These are phyloP conservation scores for Malurus cyaneus DNA, from an alignment of 2,113 vertebrate species.

Conservation along the genomic window DNA sequence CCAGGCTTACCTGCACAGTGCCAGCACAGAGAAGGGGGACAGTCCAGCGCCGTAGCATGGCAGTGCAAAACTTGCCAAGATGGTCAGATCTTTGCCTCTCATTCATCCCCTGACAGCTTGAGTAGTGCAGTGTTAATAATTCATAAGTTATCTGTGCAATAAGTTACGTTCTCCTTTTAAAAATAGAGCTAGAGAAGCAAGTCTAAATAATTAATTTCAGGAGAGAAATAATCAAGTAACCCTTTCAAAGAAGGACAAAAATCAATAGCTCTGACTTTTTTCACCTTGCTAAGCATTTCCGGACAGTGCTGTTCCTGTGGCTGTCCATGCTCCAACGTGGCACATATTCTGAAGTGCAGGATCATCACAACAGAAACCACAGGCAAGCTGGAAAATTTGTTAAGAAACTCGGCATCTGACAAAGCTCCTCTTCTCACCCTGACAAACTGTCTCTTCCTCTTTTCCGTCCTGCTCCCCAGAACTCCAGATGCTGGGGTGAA, in stretches of 20 bases:
- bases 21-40: background rate
- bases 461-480: background rate
- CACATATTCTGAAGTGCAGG: background rate
- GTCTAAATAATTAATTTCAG: constrained; percentile 28
- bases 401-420: background rate
- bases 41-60: background rate
- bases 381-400: background rate
- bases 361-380: background rate
- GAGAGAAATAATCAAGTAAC: background rate
- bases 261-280: background rate
- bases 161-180: constrained; percentile 10
- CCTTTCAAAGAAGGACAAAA: background rate
- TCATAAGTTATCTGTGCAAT: constrained; percentile 21
- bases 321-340: rapidly evolving
- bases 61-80: background rate
- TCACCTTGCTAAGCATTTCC: background rate
- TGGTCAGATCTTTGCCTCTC: background rate
- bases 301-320: rapidly evolving
- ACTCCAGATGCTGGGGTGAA: constrained; percentile 1
- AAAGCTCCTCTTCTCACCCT: background rate
- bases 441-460: background rate
- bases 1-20: background rate
- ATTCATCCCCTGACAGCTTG: constrained; percentile 5
- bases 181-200: constrained; percentile 44
- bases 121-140: constrained; percentile 27